Base-by-base conservation (phyloP, 2,113 vertebrate species). In the Sialia sialis region DNA sequence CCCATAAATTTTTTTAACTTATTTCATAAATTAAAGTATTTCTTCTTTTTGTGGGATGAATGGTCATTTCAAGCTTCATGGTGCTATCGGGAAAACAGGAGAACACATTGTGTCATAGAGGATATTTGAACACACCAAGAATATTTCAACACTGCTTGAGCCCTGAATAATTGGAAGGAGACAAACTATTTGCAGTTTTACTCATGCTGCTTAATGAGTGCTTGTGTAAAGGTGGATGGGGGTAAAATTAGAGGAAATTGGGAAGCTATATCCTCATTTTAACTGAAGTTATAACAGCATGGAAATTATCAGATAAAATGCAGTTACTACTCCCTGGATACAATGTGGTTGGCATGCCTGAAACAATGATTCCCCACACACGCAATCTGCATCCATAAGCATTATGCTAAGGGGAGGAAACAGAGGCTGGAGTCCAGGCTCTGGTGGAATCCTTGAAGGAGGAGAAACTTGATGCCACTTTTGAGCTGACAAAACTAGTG, bases 391-490 rank as follows among this genome's bases (percentile, higher is more conserved):
- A 72, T 49, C 21, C 0, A 2, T 22, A 49, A 64, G 22, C 15
- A 44, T 41, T 26, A 4, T 16, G 10, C 12, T 32, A n/a, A 64
- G 10, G 11, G 21, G 21, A 29, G 44, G 43, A 64, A 73, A 23
- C 0, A 0, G 21, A 58, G 17, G 3, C 7, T 16, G 26, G 43
- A 51, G 4, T 11, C 11, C 36, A 64, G 67, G 32, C 4, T 64
- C 5, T 36, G 17, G 6, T 72, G 66, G 27, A 72, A 36, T 80
- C 36, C 27, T 11, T n/a, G 32, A 25, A 32, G 32, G 32, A 58
- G 32, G 5, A 10, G 5, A 15, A 58, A 16, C 15, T n/a, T 6
- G 2, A 32, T 36, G 30, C 10, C n/a, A 20, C 15, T n/a, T 58
- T 38, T 25, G 17, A 58, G 27, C 18, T 58, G 22, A 51, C 38